Percentiles rank a stretch among this genome's conserved stretches.
Conservation (phyloP, 2,797 vertebrate species). For the Periparus ater region DNA sequence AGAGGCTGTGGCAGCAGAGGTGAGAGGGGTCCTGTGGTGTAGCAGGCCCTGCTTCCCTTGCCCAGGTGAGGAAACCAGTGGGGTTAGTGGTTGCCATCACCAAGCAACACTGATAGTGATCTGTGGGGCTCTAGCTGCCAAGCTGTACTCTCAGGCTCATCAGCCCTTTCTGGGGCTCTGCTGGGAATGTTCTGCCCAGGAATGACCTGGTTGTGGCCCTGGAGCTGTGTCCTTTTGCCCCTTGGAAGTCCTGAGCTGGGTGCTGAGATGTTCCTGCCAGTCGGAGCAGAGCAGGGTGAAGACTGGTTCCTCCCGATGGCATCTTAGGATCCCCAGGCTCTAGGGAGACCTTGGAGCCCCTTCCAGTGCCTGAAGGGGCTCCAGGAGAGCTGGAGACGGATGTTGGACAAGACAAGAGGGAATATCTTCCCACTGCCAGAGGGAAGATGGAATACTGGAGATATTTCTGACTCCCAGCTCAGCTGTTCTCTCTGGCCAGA, state of each 20-base stretch:
- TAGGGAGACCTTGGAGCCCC: neutral
- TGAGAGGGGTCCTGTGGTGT: neutral
- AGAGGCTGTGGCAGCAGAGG: rapidly evolving
- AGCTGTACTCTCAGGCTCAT: neutral
- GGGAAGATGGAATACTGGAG: neutral
- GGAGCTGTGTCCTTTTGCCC: neutral
- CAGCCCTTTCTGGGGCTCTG: neutral
- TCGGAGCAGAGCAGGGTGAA: rapidly evolving
- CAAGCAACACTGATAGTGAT: neutral
- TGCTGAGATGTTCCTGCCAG: neutral
- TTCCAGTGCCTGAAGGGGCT: neutral
- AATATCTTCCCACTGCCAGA: neutral
- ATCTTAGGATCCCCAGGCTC: neutral
- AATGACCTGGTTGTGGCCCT: neutral
- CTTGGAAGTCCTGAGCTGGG: neutral
- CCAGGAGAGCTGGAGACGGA: neutral
- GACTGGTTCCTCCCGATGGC: neutral
- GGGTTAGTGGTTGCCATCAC: neutral
- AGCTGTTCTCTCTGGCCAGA: neutral
- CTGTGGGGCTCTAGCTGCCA: neutral
- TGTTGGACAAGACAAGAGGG: neutral
- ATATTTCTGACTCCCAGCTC: neutral
- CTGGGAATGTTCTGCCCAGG: neutral
- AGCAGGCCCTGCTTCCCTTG: neutral
- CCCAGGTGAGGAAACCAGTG: neutral